Percentiles rank a stretch among this genome's conserved stretches.
Conservation (phyloP, 2,113 vertebrate genomes). For the Callopanchax toddi region DNA sequence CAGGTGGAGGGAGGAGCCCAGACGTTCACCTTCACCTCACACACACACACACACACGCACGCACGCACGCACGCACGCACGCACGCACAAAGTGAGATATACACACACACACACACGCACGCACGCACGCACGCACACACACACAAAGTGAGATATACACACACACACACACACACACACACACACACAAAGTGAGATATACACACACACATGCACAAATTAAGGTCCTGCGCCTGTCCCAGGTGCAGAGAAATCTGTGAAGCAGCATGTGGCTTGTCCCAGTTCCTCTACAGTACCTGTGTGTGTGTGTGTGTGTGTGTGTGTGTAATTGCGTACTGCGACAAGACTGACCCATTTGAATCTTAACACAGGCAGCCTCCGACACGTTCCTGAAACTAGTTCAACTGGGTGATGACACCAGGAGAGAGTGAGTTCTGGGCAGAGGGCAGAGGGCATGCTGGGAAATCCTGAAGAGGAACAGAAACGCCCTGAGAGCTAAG, state of each 20-base stretch:
- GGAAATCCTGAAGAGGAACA: not conserved
- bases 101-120: constrained; percentile 9
- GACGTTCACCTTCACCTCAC: constrained; percentile 62
- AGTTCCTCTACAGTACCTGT: constrained; percentile 77
- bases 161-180: constrained; percentile 2
- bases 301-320: constrained; percentile 36
- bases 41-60: constrained; percentile 3
- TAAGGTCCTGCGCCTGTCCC: constrained; percentile 71
- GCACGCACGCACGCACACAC: not conserved
- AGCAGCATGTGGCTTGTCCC: constrained; percentile 81
- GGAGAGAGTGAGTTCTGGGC: not conserved
- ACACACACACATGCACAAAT: constrained; percentile 29
- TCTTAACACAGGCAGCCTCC: constrained; percentile 51
- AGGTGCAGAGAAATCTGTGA: constrained; percentile 79
- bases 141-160: not conserved
- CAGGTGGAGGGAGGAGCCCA: constrained; percentile 44
- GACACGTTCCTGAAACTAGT: constrained; percentile 58
- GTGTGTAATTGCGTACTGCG: constrained; percentile 71
- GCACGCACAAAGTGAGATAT: not conserved
- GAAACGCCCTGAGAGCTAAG: not conserved
- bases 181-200: not conserved
- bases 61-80: constrained; percentile 1
- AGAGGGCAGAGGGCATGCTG: constrained; percentile 30
- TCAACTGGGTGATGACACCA: constrained; percentile 33
- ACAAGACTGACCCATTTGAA: constrained; percentile 82